Percentiles rank a stretch among this genome's conserved stretches.
Evolutionary conservation across 2,113 vertebrate genomes (phyloP).

Genomic region (Chamaea fasciata): DNA sequence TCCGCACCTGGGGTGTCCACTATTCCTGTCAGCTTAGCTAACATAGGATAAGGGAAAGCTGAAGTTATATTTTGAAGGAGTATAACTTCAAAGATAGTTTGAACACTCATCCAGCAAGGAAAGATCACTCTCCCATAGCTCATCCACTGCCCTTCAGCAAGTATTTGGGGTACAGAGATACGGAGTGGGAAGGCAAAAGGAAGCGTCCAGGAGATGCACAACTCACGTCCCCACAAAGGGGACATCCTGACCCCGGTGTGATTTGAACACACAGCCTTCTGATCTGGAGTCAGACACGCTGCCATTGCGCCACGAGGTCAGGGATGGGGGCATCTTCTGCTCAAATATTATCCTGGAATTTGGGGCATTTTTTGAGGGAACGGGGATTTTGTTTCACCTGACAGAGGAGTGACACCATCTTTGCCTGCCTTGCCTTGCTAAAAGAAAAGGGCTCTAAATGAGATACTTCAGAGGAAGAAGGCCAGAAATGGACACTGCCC

Average conservation of each 20-base stretch:
- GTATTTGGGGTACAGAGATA: background rate
- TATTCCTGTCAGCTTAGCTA: background rate
- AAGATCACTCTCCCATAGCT: background rate
- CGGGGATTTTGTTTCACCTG: background rate
- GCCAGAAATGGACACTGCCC: background rate
- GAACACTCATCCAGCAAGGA: background rate
- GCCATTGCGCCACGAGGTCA: conserved; percentile 50
- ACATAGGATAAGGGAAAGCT: accelerated
- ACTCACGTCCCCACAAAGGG: accelerated
- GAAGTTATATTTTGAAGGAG: background rate
- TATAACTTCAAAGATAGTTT: background rate
- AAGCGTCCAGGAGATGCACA: accelerated
- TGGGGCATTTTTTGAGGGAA: background rate
- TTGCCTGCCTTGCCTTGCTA: too few relatives aligned
- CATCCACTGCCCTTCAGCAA: background rate
- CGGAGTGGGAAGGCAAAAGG: background rate
- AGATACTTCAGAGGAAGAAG: background rate
- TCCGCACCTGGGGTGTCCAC: background rate
- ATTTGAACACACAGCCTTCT: conserved; percentile 64
- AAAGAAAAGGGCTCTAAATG: background rate
- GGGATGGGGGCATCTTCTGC: accelerated
- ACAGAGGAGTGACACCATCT: background rate
- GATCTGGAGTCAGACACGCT: conserved; percentile 61
- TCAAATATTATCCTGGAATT: accelerated
- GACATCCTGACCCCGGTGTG: conserved; percentile 28